These are phyloP conservation scores for Polydrusus tereticollis DNA, from an alignment of 2,888 invertebrate genomes.

Conservation along the genomic window DNA sequence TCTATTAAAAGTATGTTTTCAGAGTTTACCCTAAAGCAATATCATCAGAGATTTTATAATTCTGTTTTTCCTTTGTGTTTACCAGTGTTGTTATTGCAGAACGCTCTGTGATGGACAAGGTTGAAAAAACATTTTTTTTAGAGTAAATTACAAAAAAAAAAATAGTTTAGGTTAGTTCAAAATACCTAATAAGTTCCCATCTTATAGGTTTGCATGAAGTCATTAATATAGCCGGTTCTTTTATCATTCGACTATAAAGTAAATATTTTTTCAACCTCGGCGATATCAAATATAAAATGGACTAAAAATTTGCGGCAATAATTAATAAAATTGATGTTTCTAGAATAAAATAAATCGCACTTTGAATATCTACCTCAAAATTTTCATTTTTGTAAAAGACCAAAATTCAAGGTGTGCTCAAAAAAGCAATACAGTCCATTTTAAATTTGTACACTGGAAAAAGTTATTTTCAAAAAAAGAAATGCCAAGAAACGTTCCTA, in stretches of 20 bases:
- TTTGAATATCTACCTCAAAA: slow-evolving; percentile 42
- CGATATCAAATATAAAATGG: slow-evolving; percentile 29
- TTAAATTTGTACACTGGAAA: slow-evolving; percentile 34
- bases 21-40: slow-evolving; percentile 66
- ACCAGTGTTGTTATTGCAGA: slow-evolving; percentile 34
- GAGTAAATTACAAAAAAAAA: not conserved
- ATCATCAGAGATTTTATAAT: slow-evolving; percentile 62
- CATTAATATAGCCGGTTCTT: too few relatives aligned
- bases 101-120: not conserved
- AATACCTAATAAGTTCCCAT: too few relatives aligned
- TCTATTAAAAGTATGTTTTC: slow-evolving; percentile 59
- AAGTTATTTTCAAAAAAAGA: slow-evolving; percentile 35
- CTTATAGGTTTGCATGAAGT: too few relatives aligned
- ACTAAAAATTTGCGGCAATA: slow-evolving; percentile 9
- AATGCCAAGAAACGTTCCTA: slow-evolving; percentile 17
- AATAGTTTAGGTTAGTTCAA: too few relatives aligned
- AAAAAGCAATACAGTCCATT: slow-evolving; percentile 30
- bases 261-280: not conserved
- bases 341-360: slow-evolving; percentile 41
- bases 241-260: not conserved
- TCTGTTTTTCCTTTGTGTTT: slow-evolving; percentile 49
- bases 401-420: slow-evolving; percentile 31
- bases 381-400: slow-evolving; percentile 28
- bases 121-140: not conserved
- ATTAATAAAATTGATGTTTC: slow-evolving; percentile 31